These are phyloP conservation scores for Menidia menidia DNA, from an alignment of 2,797 vertebrate genomes.

Conservation along the genomic window DNA sequence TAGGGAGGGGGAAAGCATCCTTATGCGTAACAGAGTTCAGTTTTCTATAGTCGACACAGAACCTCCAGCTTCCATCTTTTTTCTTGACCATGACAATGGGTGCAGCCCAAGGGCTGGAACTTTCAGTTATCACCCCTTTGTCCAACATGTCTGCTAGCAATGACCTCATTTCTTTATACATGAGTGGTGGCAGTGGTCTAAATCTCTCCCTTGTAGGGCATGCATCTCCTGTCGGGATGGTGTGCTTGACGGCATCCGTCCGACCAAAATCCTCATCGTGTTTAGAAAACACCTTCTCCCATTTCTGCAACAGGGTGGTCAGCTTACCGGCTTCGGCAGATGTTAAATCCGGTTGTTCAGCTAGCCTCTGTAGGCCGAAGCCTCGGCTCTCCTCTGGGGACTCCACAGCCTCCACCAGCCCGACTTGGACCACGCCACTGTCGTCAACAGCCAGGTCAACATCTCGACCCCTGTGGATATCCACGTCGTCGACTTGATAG, in stretches of 20 bases:
- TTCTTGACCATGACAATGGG: constrained; percentile 6
- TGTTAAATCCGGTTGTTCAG: neutral
- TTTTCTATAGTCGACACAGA: no score
- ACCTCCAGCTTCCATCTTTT: neutral
- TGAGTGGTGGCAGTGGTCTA: neutral
- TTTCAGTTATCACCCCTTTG: neutral
- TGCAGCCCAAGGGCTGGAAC: neutral
- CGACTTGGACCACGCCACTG: no score
- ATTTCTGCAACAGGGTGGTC: neutral
- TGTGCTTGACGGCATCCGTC: neutral
- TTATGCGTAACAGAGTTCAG: neutral
- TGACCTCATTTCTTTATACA: no score
- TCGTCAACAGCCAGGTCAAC: no score
- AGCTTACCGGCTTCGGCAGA: neutral
- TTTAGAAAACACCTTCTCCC: constrained; percentile 3
- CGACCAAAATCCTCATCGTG: constrained; percentile 2
- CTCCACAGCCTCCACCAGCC: no score
- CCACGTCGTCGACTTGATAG: neutral
- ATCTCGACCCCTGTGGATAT: neutral
- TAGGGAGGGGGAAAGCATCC: neutral
- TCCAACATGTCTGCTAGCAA: neutral
- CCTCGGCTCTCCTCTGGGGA: neutral
- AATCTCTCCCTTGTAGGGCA: neutral
- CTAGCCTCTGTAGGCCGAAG: neutral
- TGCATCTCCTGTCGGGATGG: neutral